A percentile compares a stretch with the other conserved stretches of the same genome.
phyloP scores from a whole-genome alignment of 1,140 invertebrate species.

The Cotesia typhae region DNA sequence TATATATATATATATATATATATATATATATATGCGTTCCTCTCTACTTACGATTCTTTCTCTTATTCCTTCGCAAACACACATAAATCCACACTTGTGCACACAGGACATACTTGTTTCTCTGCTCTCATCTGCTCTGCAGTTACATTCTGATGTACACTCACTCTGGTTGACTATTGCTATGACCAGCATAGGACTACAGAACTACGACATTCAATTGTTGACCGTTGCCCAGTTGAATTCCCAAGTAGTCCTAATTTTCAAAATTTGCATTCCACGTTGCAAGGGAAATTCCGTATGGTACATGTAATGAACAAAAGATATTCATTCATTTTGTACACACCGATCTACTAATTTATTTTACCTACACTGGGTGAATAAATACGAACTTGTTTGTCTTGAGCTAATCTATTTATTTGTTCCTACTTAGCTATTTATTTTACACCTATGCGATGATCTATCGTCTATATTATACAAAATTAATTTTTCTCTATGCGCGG shows the following conservation, averaged over 20 bases:
- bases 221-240: conserved; percentile 37
- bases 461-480: too few relatives aligned
- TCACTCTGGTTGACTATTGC: not conserved
- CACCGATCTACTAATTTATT: conserved; percentile 11
- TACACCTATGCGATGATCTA: too few relatives aligned
- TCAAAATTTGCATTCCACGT: conserved; percentile 32
- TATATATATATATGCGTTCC: too few relatives aligned
- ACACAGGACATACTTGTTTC: conserved; percentile 7
- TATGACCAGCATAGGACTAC: not conserved
- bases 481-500: too few relatives aligned
- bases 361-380: not conserved
- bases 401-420: too few relatives aligned
- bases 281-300: not conserved
- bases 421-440: too few relatives aligned
- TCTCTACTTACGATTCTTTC: not conserved
- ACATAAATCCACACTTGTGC: not conserved
- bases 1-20: too few relatives aligned
- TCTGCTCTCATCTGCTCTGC: not conserved
- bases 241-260: conserved; percentile 29
- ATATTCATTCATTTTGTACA: conserved; percentile 32
- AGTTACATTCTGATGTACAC: too few relatives aligned
- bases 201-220: conserved; percentile 11
- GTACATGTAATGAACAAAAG: conserved; percentile 21
- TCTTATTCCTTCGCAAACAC: conserved; percentile 15
- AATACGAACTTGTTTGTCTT: too few relatives aligned